Percentiles rank a stretch among this genome's conserved stretches.
phyloP scores from a whole-genome alignment of 2,888 invertebrate genomes.

The Lapara coniferarum region DNA sequence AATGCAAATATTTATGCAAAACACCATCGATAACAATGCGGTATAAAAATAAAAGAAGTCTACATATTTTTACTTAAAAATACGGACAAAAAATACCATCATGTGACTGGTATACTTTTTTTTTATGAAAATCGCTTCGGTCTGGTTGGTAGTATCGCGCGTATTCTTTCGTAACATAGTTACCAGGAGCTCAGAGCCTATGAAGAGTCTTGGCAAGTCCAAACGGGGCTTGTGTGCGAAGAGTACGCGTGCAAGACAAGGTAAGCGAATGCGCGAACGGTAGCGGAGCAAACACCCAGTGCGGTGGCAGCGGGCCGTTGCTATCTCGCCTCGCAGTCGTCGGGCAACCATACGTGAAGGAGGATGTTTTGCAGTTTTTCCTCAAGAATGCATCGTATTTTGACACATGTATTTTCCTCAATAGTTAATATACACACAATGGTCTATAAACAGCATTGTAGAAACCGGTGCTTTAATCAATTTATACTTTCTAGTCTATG shows the following conservation, averaged over 20 bases:
- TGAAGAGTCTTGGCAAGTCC: conserved; percentile 49
- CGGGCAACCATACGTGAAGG: conserved; percentile 36
- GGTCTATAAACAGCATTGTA: background rate
- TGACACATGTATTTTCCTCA: background rate
- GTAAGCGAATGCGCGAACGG: conserved; percentile 62
- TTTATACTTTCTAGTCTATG: background rate
- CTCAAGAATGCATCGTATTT: background rate
- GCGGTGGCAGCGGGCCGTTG: conserved; percentile 20
- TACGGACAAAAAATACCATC: background rate
- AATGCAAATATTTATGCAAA: conserved; percentile 36
- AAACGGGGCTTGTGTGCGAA: conserved; percentile 58
- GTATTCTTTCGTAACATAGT: conserved; percentile 79
- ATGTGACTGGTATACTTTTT: background rate
- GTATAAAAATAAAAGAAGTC: conserved; percentile 2
- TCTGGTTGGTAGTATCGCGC: conserved; percentile 63
- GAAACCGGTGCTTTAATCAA: too few relatives aligned
- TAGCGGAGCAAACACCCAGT: conserved; percentile 39
- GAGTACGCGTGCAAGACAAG: conserved; percentile 76
- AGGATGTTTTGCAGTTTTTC: conserved; percentile 29
- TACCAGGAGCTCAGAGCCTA: conserved; percentile 74
- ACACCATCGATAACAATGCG: conserved; percentile 32
- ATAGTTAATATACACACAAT: background rate
- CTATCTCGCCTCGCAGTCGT: conserved; percentile 17
- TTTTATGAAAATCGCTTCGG: conserved; percentile 33
- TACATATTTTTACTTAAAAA: background rate